Evolutionary conservation across 2,888 invertebrate genomes (phyloP).

Genomic region (Stenichneumon culpator): DNA sequence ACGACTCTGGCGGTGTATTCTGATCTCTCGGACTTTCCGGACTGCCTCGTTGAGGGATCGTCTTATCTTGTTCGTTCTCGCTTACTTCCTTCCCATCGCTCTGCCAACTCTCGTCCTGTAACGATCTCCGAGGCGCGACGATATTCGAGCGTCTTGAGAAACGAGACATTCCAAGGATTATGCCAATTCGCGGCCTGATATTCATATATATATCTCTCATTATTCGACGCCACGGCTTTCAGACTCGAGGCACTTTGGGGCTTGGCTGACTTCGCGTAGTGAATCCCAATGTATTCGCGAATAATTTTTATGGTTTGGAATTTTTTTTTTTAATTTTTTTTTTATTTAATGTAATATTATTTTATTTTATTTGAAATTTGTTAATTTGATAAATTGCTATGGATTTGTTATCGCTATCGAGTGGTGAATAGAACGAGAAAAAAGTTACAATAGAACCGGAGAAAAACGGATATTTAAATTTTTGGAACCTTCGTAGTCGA

Average conservation of each 20-base stretch:
- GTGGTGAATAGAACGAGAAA: too few species aligned
- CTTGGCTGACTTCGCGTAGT: neutral
- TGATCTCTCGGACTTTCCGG: conserved; percentile 28
- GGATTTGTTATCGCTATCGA: too few species aligned
- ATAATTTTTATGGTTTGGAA: neutral
- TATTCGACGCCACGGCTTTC: neutral
- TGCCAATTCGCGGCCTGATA: conserved; percentile 77
- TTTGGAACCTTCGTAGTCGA: too few species aligned
- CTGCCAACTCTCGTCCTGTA: conserved; percentile 66
- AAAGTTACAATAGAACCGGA: too few species aligned
- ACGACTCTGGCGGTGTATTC: conserved; percentile 32
- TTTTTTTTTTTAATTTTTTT: too few species aligned
- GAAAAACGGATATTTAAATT: too few species aligned
- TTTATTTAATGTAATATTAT: neutral
- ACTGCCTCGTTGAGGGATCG: conserved; percentile 19
- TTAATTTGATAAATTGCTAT: too few species aligned
- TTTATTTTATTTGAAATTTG: too few species aligned
- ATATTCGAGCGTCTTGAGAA: conserved; percentile 66
- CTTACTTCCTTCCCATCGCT: neutral
- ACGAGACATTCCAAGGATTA: conserved; percentile 84
- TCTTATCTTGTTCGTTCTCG: conserved; percentile 63
- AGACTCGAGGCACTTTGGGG: neutral
- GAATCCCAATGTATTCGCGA: neutral
- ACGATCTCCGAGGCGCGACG: conserved; percentile 73
- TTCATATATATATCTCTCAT: neutral